These are phyloP conservation scores for Brachionichthys hirsutus DNA, from an alignment of 2,113 vertebrate species.

Conservation along the genomic window DNA sequence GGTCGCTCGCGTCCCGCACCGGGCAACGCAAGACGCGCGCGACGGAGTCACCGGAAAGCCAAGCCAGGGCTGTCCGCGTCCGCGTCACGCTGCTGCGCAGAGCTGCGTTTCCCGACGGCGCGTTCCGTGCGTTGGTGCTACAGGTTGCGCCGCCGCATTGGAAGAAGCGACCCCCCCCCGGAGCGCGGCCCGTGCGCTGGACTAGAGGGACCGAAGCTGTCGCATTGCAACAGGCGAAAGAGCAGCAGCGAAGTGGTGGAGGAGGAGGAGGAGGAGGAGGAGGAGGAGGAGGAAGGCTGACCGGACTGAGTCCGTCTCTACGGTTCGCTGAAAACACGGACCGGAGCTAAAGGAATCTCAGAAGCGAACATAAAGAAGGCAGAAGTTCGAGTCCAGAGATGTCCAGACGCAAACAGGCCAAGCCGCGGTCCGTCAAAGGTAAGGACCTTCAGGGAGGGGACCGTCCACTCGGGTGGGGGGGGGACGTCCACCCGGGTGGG, in stretches of 20 bases:
- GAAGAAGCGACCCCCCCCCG: too few relatives aligned
- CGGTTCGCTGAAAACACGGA: constrained; percentile 64
- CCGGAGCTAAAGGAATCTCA: constrained; percentile 31
- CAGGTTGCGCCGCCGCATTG: constrained; percentile 67
- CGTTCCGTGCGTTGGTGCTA: constrained; percentile 68
- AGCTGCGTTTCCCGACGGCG: constrained; percentile 27
- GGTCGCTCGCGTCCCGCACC: constrained; percentile 51
- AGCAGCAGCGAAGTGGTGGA: constrained; percentile 55
- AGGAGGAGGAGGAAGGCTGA: constrained; percentile 53
- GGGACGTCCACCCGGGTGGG: not conserved
- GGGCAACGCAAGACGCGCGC: constrained; percentile 20
- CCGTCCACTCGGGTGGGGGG: not conserved
- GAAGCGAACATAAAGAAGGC: not conserved
- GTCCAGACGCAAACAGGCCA: constrained; percentile 97
- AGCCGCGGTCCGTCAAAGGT: constrained; percentile 98
- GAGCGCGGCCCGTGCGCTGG: constrained; percentile 15
- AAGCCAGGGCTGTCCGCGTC: not conserved
- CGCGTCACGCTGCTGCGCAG: constrained; percentile 1
- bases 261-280: constrained; percentile 45
- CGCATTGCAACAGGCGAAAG: constrained; percentile 97
- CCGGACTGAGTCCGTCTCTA: constrained; percentile 60
- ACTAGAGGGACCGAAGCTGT: constrained; percentile 76
- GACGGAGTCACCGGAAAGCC: too few relatives aligned
- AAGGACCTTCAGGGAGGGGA: constrained; percentile 60
- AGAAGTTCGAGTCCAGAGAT: constrained; percentile 78